Evolutionary conservation across 2,113 vertebrate genomes (phyloP).

Genomic region (Delphinus delphis): DNA sequence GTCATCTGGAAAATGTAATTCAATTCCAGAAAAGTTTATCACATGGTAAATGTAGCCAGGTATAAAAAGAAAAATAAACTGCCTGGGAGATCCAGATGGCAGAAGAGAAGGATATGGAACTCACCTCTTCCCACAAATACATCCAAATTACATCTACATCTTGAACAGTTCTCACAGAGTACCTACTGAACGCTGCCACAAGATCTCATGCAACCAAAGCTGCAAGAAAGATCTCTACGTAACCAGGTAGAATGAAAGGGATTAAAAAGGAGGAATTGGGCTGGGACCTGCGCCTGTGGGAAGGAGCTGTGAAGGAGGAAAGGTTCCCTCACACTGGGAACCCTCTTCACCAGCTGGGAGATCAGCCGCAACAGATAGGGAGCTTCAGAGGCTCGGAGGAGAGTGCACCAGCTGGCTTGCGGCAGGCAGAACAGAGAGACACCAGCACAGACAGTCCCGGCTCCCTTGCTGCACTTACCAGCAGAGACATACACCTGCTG

Average conservation of each 20-base stretch:
- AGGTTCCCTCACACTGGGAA: too few species aligned
- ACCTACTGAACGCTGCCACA: neutral
- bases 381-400: too few species aligned
- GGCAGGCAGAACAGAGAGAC: too few species aligned
- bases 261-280: too few species aligned
- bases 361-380: too few species aligned
- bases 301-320: too few species aligned
- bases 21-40: constrained; percentile 2
- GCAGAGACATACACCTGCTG: too few species aligned
- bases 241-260: neutral
- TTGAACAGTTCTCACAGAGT: neutral
- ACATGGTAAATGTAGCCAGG: neutral
- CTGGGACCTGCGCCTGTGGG: too few species aligned
- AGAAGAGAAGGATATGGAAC: neutral
- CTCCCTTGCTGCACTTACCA: too few species aligned
- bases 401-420: too few species aligned
- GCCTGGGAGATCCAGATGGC: neutral
- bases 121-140: neutral
- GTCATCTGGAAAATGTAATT: neutral
- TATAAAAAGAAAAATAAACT: neutral
- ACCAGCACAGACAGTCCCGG: too few species aligned
- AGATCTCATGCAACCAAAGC: neutral
- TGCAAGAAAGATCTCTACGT: neutral
- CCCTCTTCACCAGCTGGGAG: too few species aligned
- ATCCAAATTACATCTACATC: neutral